Percentiles rank a stretch among this genome's conserved stretches.
phyloP scores from a whole-genome alignment of 1,140 invertebrate species.

The Adoxophyes honmai region DNA sequence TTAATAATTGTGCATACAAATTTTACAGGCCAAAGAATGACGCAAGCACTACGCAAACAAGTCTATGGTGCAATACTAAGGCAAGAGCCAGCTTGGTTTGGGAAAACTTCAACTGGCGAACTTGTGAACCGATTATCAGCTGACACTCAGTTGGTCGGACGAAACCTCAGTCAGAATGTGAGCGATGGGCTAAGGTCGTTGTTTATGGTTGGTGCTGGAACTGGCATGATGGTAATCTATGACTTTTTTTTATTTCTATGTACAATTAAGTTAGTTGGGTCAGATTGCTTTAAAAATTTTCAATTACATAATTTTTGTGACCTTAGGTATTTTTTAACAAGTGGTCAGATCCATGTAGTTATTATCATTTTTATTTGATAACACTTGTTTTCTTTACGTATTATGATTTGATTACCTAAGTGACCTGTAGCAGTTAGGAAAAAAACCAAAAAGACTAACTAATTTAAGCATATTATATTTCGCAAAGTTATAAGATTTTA shows the following conservation, averaged over 20 bases:
- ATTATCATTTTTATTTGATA: background rate
- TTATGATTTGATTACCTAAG: background rate
- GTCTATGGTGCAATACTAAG: constrained; percentile 91
- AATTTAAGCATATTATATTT: too few species aligned
- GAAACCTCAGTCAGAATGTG: constrained; percentile 94
- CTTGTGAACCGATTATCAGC: constrained; percentile 93
- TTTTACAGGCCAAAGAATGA: constrained; percentile 88
- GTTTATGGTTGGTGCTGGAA: constrained; percentile 90
- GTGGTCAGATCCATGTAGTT: too few species aligned
- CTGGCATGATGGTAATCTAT: constrained; percentile 93
- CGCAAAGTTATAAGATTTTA: too few species aligned
- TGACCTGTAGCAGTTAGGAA: too few species aligned
- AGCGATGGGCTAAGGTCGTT: constrained; percentile 94
- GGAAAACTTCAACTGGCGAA: constrained; percentile 95
- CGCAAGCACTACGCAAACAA: constrained; percentile 87
- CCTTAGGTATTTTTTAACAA: too few species aligned
- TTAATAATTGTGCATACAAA: too few species aligned
- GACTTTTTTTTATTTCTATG: too few species aligned
- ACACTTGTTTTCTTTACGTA: constrained; percentile 15
- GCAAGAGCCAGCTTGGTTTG: constrained; percentile 97
- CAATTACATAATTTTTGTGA: too few species aligned
- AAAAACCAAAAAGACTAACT: too few species aligned
- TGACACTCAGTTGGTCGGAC: constrained; percentile 94
- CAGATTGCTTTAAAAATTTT: too few species aligned
- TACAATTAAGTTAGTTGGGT: too few species aligned